phyloP scores from a whole-genome alignment of 23 tunicate species.

The Diplosoma virens region DNA sequence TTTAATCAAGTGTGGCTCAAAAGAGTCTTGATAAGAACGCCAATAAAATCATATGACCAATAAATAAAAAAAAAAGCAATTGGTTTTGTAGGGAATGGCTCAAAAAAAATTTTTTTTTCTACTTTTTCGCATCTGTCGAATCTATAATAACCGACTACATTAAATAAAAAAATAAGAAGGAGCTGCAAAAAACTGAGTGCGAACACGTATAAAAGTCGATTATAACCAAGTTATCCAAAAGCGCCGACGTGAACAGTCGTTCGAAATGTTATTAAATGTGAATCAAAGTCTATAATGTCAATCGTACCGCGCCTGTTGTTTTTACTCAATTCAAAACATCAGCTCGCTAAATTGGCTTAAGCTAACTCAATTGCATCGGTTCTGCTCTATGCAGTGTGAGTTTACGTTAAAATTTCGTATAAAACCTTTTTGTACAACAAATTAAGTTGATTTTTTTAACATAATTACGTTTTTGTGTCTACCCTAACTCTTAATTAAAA shows the following conservation, averaged over 20 bases:
- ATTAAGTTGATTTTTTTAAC: neutral
- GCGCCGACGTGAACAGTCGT: constrained; percentile 54
- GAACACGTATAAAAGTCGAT: constrained; percentile 30
- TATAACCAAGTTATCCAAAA: constrained; percentile 32
- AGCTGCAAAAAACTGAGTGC: neutral
- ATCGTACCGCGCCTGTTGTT: constrained; percentile 12
- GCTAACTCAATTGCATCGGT: neutral
- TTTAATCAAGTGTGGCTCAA: too few species aligned
- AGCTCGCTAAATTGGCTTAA: neutral
- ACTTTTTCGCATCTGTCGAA: too few species aligned
- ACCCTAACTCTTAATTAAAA: too few species aligned
- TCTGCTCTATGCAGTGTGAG: too few species aligned
- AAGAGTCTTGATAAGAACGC: too few species aligned
- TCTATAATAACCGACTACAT: too few species aligned
- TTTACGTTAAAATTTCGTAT: neutral
- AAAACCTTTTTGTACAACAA: neutral
- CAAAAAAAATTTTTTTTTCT: too few species aligned
- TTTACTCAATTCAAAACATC: neutral
- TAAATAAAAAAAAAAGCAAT: too few species aligned
- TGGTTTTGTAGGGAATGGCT: too few species aligned
- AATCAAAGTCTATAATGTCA: constrained; percentile 37
- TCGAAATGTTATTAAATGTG: constrained; percentile 53
- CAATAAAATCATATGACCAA: too few species aligned
- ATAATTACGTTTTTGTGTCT: too few species aligned
- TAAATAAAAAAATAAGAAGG: neutral